Evolutionary conservation across 2,113 vertebrate genomes (phyloP).

Genomic region (Cisticola juncidis): DNA sequence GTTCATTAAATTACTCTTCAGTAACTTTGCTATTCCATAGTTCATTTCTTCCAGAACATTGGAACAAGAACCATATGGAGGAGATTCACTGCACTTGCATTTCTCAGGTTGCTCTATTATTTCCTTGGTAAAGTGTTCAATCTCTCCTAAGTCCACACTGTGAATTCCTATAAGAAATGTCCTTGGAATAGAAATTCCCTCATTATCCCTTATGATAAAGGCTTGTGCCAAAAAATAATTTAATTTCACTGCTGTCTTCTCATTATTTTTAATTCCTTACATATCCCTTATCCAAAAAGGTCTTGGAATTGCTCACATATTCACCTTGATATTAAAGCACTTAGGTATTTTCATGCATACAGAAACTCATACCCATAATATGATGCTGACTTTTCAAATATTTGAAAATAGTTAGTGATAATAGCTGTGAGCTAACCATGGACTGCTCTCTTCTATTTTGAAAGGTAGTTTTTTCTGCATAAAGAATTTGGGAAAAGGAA

Average conservation of each 20-base stretch:
- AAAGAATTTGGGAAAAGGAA: not conserved
- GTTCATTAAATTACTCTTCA: not conserved
- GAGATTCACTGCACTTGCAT: not conserved
- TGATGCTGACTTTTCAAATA: not conserved
- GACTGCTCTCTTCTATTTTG: not conserved
- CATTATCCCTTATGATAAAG: conserved; percentile 35
- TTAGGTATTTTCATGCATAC: not conserved
- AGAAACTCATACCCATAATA: not conserved
- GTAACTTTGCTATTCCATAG: not conserved
- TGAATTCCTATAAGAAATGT: not conserved
- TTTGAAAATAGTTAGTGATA: not conserved
- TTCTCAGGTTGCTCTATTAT: conserved; percentile 20
- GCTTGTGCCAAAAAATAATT: conserved; percentile 27
- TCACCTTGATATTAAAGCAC: not conserved
- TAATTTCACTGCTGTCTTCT: not conserved
- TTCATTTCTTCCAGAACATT: not conserved
- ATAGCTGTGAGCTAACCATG: not conserved
- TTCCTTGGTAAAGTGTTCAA: not conserved
- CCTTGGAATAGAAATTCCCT: conserved; percentile 54
- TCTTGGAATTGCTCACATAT: not conserved
- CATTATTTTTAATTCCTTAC: conserved; percentile 17
- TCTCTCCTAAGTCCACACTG: not conserved
- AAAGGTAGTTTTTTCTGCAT: not conserved
- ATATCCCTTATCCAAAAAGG: not conserved
- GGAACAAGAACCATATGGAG: conserved; percentile 16